These are phyloP conservation scores for Ageneiosus marmoratus DNA, from an alignment of 2,113 vertebrate species.

Conservation along the genomic window DNA sequence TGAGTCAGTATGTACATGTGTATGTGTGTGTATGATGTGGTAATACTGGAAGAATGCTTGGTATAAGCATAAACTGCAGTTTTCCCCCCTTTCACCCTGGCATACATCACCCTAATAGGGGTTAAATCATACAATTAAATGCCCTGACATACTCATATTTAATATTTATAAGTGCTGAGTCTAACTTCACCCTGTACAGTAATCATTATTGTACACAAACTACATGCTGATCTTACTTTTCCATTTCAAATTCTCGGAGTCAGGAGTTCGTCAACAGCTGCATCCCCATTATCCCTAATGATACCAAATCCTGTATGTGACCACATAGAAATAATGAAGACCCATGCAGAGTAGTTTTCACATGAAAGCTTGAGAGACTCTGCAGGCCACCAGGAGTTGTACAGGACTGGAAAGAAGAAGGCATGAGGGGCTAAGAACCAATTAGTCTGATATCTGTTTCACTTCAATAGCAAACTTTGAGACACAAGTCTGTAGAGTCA, in stretches of 20 bases:
- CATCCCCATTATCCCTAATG: slow-evolving; percentile 17
- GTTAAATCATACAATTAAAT: neutral
- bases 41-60: neutral
- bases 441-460: slow-evolving; percentile 58
- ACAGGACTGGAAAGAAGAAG: neutral
- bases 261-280: slow-evolving; percentile 23
- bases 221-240: neutral
- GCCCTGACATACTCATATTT: neutral
- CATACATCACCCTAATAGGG: neutral
- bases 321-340: slow-evolving; percentile 25
- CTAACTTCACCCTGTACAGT: neutral
- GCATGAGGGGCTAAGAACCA: slow-evolving; percentile 32
- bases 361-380: slow-evolving; percentile 15
- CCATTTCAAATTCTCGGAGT: neutral
- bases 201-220: neutral
- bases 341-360: slow-evolving; percentile 29
- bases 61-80: neutral
- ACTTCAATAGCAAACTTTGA: slow-evolving; percentile 54
- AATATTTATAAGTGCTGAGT: neutral
- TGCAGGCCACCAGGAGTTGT: slow-evolving; percentile 10
- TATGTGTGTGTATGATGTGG: neutral
- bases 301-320: neutral
- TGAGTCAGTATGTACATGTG: slow-evolving; percentile 2
- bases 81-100: neutral
- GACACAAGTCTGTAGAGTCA: slow-evolving; percentile 20